Evolutionary conservation across 2,797 vertebrate genomes (phyloP).

Genomic region (Poecilia gillii): DNA sequence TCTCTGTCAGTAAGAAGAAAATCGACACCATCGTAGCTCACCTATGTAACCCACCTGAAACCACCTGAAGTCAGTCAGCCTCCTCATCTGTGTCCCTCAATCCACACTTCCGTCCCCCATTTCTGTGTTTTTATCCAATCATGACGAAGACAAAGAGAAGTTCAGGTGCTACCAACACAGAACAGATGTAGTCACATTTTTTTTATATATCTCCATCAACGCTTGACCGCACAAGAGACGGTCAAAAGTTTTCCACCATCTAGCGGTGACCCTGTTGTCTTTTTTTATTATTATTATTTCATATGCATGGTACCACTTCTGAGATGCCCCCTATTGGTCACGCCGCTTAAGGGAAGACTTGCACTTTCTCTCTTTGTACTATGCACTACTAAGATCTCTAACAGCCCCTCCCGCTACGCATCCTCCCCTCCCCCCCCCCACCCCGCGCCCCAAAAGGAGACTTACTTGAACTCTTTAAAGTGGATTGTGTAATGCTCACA

Average conservation of each 20-base stretch:
- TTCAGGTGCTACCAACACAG: slow-evolving; percentile 87
- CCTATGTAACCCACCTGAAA: slow-evolving; percentile 26
- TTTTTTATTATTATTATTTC: slow-evolving; percentile 51
- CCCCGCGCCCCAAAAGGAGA: slow-evolving; percentile 79
- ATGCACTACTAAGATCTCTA: slow-evolving; percentile 89
- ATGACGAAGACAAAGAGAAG: slow-evolving; percentile 57
- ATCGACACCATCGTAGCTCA: slow-evolving; percentile 12
- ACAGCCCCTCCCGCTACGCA: slow-evolving; percentile 68
- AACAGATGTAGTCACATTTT: slow-evolving; percentile 70
- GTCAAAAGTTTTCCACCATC: slow-evolving; percentile 68
- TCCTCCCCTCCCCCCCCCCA: too few relatives aligned
- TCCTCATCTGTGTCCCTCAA: slow-evolving; percentile 20
- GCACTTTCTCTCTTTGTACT: slow-evolving; percentile 99
- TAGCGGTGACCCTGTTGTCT: slow-evolving; percentile 63
- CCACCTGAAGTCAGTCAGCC: slow-evolving; percentile 17
- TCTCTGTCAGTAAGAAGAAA: slow-evolving; percentile 32
- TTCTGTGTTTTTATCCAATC: slow-evolving; percentile 36
- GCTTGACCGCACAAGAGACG: slow-evolving; percentile 53
- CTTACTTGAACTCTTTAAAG: slow-evolving; percentile 92
- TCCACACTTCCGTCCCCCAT: slow-evolving; percentile 30
- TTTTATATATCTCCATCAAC: slow-evolving; percentile 71
- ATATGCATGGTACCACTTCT: slow-evolving; percentile 87
- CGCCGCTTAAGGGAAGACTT: slow-evolving; percentile 89
- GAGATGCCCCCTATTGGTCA: slow-evolving; percentile 81
- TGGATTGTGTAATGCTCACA: slow-evolving; percentile 87